Evolutionary conservation across 1,140 invertebrate species (phyloP).

Genomic region (Eufriesea mexicana): DNA sequence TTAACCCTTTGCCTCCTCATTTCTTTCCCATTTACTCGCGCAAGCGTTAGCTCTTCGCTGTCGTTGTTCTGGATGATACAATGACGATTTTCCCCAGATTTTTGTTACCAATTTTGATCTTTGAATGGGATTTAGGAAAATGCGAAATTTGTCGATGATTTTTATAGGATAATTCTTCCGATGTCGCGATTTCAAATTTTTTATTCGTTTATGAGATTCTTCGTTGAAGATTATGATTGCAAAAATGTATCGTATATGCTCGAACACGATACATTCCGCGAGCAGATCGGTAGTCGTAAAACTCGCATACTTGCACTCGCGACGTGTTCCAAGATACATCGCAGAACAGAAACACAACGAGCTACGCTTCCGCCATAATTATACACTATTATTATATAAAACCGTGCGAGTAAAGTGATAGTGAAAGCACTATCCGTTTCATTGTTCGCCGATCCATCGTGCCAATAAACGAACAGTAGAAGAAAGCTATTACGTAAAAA

Average conservation of each 20-base stretch:
- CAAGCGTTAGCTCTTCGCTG: no score
- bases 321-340: neutral
- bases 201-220: neutral
- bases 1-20: no score
- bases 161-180: no score
- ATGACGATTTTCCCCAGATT: no score
- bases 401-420: conserved; percentile 21
- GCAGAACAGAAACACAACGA: neutral
- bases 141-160: no score
- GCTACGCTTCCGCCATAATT: conserved; percentile 30
- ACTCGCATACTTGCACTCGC: neutral
- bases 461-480: conserved; percentile 18
- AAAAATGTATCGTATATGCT: no score
- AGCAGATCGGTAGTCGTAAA: neutral
- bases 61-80: no score
- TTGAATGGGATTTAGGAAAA: no score
- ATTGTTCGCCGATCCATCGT: conserved; percentile 14
- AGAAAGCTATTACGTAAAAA: conserved; percentile 25
- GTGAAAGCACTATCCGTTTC: conserved; percentile 27
- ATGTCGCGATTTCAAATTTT: no score
- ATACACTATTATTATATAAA: conserved; percentile 36
- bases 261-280: neutral
- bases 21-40: no score
- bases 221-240: no score
- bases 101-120: no score